These are phyloP conservation scores for Neolamprologus longior DNA, from an alignment of 2,113 vertebrate genomes.

Conservation along the genomic window DNA sequence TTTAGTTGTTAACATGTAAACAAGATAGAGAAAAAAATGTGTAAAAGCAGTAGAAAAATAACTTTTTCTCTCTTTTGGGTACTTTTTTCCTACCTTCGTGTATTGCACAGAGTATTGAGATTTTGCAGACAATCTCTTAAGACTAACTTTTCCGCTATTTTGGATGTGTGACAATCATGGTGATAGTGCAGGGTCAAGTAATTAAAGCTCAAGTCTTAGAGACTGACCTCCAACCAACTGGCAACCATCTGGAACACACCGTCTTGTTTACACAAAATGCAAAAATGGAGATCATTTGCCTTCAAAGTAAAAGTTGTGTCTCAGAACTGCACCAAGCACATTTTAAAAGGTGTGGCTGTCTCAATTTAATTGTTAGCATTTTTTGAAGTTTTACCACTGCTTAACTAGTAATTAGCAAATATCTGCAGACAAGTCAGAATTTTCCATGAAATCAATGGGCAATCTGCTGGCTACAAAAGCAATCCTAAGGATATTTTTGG, in stretches of 20 bases:
- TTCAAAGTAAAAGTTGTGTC: neutral
- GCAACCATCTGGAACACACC: neutral
- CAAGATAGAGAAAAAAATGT: neutral
- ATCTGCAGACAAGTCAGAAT: neutral
- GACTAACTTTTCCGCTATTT: neutral
- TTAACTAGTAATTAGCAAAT: neutral
- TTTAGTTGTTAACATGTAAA: neutral
- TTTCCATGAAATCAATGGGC: neutral
- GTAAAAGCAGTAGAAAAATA: neutral
- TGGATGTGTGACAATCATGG: neutral
- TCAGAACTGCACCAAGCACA: neutral
- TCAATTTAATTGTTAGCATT: neutral
- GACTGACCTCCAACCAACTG: neutral
- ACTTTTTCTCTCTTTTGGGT: neutral
- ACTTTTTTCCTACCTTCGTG: neutral
- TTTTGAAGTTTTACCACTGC: neutral
- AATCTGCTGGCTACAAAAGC: rapidly evolving
- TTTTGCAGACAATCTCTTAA: neutral
- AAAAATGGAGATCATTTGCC: neutral
- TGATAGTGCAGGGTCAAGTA: neutral
- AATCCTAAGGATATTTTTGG: neutral
- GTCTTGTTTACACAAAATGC: neutral
- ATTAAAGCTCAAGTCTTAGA: neutral
- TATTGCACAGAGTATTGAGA: neutral
- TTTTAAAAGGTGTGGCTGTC: neutral